Evolutionary conservation across 2,888 invertebrate species (phyloP).

Genomic region (Ischnura elegans): DNA sequence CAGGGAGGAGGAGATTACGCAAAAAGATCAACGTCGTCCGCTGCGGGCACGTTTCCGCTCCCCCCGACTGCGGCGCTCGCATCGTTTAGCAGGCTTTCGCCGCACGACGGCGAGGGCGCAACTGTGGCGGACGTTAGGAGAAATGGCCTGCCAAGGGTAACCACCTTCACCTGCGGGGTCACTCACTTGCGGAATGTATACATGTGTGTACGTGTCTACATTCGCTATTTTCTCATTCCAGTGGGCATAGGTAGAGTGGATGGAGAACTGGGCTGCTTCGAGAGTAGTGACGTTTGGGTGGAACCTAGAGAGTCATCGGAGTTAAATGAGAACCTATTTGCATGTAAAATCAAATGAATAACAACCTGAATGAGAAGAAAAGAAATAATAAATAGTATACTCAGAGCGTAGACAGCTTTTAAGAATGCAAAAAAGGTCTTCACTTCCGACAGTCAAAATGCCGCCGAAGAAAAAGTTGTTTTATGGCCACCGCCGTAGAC

Average conservation of each 20-base stretch:
- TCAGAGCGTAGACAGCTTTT: too few species aligned
- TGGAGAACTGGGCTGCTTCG: not conserved
- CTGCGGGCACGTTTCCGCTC: not conserved
- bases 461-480: too few species aligned
- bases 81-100: not conserved
- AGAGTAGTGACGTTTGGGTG: not conserved
- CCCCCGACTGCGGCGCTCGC: not conserved
- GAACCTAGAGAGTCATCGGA: not conserved
- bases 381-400: too few species aligned
- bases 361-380: too few species aligned
- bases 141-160: not conserved
- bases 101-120: not conserved
- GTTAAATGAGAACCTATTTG: not conserved
- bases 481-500: too few species aligned
- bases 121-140: not conserved
- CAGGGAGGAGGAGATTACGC: not conserved
- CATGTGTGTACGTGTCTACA: too few species aligned
- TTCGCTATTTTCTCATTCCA: slow-evolving; percentile 18
- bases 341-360: too few species aligned
- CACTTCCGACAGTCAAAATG: too few species aligned
- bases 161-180: not conserved
- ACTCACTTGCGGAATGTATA: not conserved
- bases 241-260: not conserved
- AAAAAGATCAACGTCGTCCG: not conserved
- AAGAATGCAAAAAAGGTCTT: too few species aligned